Base-by-base conservation (phyloP, 2,888 invertebrate species). In the Amblyjoppa proteus region DNA sequence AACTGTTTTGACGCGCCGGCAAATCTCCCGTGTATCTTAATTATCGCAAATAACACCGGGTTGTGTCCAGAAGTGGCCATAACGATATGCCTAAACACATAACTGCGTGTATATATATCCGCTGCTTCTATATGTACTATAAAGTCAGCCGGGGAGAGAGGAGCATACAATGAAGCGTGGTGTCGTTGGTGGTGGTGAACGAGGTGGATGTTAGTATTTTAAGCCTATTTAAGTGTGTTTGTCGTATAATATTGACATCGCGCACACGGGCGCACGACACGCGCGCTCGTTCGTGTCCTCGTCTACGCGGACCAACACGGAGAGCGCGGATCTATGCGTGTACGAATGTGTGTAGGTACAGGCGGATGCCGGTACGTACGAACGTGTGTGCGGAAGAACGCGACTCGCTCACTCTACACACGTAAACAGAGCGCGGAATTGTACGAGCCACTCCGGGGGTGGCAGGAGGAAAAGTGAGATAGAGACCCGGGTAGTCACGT, bases 161-260 rank as follows among this genome's bases (percentile, higher is more conserved):
- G 53, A 82, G 83, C 79, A 87, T 82, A 88, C 87, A 87, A 87
- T 87, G 87, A 84, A 84, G 87, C 84, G 83, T 68, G 84, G 81
- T 74, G 80, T 82, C 81, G 86, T 70, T 74, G 84, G 83, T 86
- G 87, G 87, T 86, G 87, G 88, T 88, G 88, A 88, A 89, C 88
- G 89, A 89, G 89, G 89, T 90, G 87, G 91, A 92, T 92, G 93
- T 92, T 92, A 92, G 93, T 93, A 93, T 93, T 93, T 93, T 93
- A 93, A 93, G 93, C 93, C 93, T 93, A 93, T 93, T 93, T 93
- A 93, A 93, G 93, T 93, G 93, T 93, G 93, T 93, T 93, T 93
- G 93, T 93, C 93, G 92, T 93, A 93, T 93, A 93, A 93, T 93
- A 93, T 93, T 93, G 93, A 93, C 93, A 93, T 92, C 93, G 93